Percentiles rank a stretch among this genome's conserved stretches.
Evolutionary conservation across 2,113 vertebrate species (phyloP).

Genomic region (Vimba vimba): DNA sequence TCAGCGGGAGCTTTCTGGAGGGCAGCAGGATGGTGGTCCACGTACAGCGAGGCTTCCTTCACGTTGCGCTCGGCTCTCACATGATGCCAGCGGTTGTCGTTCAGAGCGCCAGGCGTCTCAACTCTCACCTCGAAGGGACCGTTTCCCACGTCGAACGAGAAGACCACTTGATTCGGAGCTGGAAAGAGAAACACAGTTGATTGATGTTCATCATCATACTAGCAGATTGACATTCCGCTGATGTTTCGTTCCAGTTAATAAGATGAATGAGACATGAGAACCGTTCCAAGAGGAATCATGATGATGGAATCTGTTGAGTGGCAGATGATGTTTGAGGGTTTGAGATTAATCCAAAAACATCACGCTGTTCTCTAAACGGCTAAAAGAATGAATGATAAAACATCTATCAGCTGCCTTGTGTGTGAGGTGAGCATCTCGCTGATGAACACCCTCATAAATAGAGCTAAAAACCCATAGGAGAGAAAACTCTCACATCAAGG

Average conservation of each 20-base stretch:
- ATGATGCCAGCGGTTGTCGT: conserved; percentile 91
- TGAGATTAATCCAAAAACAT: neutral
- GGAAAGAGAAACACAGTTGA: conserved; percentile 47
- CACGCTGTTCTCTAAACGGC: neutral
- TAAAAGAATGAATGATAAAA: neutral
- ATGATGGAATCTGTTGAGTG: neutral
- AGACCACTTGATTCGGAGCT: conserved; percentile 87
- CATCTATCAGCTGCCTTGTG: neutral
- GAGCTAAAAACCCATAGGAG: neutral
- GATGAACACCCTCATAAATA: neutral
- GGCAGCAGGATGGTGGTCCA: conserved; percentile 81
- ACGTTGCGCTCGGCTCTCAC: conserved; percentile 89
- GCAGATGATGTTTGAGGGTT: neutral
- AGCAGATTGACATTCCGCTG: neutral
- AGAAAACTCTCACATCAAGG: neutral
- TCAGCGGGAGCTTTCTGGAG: conserved; percentile 79
- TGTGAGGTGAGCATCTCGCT: neutral
- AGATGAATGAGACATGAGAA: neutral
- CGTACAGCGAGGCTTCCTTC: conserved; percentile 86
- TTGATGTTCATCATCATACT: neutral
- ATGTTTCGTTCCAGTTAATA: neutral
- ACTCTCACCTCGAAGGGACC: conserved; percentile 86
- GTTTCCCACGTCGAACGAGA: conserved; percentile 96
- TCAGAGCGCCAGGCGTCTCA: conserved; percentile 76
- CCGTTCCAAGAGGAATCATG: too few species aligned